Evolutionary conservation across 1,140 invertebrate species (phyloP).

Genomic region (Scaptomyza graminum): DNA sequence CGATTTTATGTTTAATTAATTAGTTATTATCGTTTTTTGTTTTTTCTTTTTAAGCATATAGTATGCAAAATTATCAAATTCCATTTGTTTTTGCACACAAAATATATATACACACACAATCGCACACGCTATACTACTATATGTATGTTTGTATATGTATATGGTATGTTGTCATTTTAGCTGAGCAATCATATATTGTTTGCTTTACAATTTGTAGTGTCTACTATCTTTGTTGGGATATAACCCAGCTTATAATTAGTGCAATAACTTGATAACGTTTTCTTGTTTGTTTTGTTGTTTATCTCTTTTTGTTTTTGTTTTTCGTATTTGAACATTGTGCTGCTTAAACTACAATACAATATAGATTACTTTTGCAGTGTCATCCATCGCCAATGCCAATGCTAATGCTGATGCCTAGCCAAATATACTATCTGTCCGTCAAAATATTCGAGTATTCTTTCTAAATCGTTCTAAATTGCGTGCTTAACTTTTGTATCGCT

Average conservation of each 20-base stretch:
- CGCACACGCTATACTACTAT: constrained; percentile 28
- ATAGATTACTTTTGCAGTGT: constrained; percentile 36
- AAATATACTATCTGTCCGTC: not conserved
- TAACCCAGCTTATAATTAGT: constrained; percentile 53
- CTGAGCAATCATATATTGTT: constrained; percentile 44
- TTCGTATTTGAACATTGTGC: constrained; percentile 53
- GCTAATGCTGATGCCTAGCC: constrained; percentile 18
- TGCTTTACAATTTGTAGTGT: constrained; percentile 31
- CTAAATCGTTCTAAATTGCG: constrained; percentile 42
- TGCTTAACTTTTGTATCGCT: constrained; percentile 35
- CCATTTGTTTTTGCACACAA: constrained; percentile 52
- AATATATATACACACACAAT: constrained; percentile 52
- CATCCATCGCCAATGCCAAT: constrained; percentile 48
- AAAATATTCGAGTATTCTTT: constrained; percentile 65
- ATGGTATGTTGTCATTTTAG: constrained; percentile 28
- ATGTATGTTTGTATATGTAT: constrained; percentile 13
- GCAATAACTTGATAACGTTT: constrained; percentile 68
- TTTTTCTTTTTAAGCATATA: constrained; percentile 64
- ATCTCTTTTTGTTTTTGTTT: constrained; percentile 1
- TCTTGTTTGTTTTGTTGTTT: not conserved
- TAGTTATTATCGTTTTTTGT: constrained; percentile 62
- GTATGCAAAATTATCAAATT: constrained; percentile 72
- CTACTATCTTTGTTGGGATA: constrained; percentile 37
- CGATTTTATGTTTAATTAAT: constrained; percentile 9
- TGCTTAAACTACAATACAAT: constrained; percentile 43